These are phyloP conservation scores for Arremon brunneinucha DNA, from an alignment of 2,797 vertebrate genomes.

Conservation along the genomic window DNA sequence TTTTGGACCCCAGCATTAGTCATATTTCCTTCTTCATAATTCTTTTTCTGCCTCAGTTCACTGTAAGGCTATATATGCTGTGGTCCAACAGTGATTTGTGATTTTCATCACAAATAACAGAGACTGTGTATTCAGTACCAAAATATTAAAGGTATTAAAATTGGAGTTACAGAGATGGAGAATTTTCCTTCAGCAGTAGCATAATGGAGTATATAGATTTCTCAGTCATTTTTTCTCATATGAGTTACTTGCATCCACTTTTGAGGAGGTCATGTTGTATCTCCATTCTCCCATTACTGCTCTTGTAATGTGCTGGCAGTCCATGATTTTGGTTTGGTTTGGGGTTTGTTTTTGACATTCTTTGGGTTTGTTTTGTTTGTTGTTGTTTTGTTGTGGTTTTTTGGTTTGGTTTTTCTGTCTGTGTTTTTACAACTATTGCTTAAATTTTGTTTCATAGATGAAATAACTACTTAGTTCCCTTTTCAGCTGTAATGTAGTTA, in stretches of 20 bases:
- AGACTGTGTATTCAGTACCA: neutral
- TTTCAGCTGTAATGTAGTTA: neutral
- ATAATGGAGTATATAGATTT: neutral
- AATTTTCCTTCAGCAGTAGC: neutral
- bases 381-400: neutral
- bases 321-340: neutral
- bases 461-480: neutral
- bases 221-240: neutral
- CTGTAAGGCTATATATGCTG: neutral
- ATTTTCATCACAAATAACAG: conserved; percentile 28
- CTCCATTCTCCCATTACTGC: neutral
- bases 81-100: neutral
- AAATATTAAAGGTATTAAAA: conserved; percentile 11
- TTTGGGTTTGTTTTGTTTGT: neutral
- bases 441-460: neutral
- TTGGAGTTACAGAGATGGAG: neutral
- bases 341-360: no score
- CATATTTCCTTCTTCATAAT: neutral
- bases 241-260: neutral
- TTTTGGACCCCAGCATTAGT: neutral
- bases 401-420: neutral
- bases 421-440: neutral
- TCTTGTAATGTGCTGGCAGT: neutral
- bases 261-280: neutral
- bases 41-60: neutral